Evolutionary conservation across 2,113 vertebrate species (phyloP).

Genomic region (Piaya cayana): DNA sequence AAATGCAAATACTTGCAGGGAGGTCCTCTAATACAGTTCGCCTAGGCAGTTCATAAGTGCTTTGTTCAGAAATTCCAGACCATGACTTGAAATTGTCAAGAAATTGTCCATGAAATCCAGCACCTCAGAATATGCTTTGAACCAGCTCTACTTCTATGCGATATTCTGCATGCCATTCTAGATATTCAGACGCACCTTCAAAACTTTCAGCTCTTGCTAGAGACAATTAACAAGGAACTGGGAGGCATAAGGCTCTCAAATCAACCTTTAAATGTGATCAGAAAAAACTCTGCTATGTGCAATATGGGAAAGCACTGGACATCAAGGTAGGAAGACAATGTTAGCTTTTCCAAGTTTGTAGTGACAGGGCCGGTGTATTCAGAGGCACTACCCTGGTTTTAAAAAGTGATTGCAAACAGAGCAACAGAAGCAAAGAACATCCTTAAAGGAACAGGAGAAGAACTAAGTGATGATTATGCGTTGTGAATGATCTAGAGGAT

Average conservation of each 20-base stretch:
- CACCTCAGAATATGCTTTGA: neutral
- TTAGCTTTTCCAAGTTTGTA: neutral
- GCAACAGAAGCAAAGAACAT: neutral
- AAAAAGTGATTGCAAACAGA: neutral
- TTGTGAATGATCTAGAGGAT: neutral
- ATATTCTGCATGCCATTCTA: neutral
- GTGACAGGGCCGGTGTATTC: neutral
- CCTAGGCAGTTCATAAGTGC: neutral
- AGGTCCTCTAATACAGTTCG: neutral
- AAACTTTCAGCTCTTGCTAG: neutral
- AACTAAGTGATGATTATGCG: neutral
- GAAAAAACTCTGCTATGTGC: neutral
- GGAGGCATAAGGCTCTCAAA: neutral
- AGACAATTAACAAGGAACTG: neutral
- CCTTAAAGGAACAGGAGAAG: neutral
- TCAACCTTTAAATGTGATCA: neutral
- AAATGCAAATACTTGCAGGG: neutral
- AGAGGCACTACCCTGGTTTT: neutral
- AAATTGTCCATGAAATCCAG: neutral
- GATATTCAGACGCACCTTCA: neutral
- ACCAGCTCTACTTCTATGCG: neutral
- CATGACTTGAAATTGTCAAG: neutral
- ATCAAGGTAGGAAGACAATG: neutral
- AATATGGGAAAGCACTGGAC: neutral
- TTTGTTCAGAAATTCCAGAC: neutral